phyloP scores from a whole-genome alignment of 2,797 vertebrate species.

The Chaenodraco wilsoni region DNA sequence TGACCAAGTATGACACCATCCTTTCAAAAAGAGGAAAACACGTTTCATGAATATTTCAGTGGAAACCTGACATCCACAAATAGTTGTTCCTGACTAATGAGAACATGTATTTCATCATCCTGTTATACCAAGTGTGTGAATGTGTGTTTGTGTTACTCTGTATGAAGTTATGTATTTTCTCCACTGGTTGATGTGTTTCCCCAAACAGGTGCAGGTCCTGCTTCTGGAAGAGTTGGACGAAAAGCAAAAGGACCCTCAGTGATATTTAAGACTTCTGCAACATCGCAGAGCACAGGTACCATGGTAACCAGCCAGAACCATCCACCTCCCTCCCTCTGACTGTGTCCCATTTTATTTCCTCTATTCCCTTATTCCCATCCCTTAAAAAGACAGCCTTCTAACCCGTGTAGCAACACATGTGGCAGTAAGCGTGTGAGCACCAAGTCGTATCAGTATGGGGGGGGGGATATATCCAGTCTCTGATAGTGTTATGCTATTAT shows the following conservation, averaged over 20 bases:
- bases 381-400: background rate
- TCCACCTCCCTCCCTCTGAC: conserved; percentile 9
- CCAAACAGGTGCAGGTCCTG: conserved; percentile 43
- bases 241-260: conserved; percentile 65
- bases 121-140: conserved; percentile 18
- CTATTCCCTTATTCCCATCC: background rate
- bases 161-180: conserved; percentile 22
- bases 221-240: conserved; percentile 63
- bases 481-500: too few species aligned
- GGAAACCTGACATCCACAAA: conserved; percentile 36
- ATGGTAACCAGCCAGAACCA: conserved; percentile 64
- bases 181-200: conserved; percentile 24
- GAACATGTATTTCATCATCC: conserved; percentile 34
- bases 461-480: too few species aligned
- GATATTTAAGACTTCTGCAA: conserved; percentile 65
- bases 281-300: conserved; percentile 59
- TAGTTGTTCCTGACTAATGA: conserved; percentile 41
- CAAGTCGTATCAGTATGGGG: background rate
- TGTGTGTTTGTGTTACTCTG: conserved; percentile 1
- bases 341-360: conserved; percentile 18
- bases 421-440: conserved; percentile 26
- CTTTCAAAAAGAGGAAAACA: conserved; percentile 39
- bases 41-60: conserved; percentile 53
- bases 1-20: conserved; percentile 32
- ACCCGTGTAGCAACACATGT: conserved; percentile 10